Percentiles rank a stretch among this genome's conserved stretches.
phyloP scores from a whole-genome alignment of 2,797 vertebrate genomes.

The Tenualosa thibaudeaui region DNA sequence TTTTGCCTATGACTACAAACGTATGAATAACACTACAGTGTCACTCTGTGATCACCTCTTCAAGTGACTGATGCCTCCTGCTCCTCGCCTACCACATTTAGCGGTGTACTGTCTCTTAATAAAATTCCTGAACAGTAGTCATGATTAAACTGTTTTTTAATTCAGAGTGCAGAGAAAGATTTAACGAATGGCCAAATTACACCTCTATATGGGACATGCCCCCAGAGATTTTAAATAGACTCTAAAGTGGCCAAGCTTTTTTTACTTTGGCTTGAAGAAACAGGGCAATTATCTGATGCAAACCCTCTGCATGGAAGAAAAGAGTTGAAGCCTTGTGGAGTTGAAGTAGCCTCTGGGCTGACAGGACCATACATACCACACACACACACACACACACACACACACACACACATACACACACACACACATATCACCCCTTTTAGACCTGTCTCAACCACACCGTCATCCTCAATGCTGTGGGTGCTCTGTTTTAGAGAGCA shows the following conservation, averaged over 20 bases:
- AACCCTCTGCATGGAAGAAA: not conserved
- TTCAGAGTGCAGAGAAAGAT: constrained; percentile 47
- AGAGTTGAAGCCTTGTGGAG: not conserved
- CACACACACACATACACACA: no score
- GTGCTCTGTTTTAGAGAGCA: not conserved
- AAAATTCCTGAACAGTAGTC: constrained; percentile 49
- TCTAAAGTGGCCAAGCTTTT: not conserved
- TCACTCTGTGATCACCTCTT: constrained; percentile 50
- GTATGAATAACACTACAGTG: constrained; percentile 58
- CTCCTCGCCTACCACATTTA: constrained; percentile 57
- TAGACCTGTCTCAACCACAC: not conserved
- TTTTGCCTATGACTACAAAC: constrained; percentile 57
- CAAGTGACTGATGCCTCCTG: constrained; percentile 31
- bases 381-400: no score
- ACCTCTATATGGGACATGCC: constrained; percentile 59
- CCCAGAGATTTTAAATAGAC: constrained; percentile 46
- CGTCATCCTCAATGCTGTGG: not conserved
- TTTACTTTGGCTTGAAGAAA: not conserved
- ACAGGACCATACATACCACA: not conserved
- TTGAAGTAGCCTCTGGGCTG: not conserved
- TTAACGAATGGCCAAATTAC: constrained; percentile 57
- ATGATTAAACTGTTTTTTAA: constrained; percentile 56
- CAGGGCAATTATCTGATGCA: not conserved
- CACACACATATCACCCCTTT: not conserved
- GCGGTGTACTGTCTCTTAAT: constrained; percentile 53